Percentiles rank a stretch among this genome's conserved stretches.
These are phyloP conservation scores for Nemopilema nomurai DNA, from an alignment of 30 jellyfish, hydroid and myxozoan species.

Conservation along the genomic window DNA sequence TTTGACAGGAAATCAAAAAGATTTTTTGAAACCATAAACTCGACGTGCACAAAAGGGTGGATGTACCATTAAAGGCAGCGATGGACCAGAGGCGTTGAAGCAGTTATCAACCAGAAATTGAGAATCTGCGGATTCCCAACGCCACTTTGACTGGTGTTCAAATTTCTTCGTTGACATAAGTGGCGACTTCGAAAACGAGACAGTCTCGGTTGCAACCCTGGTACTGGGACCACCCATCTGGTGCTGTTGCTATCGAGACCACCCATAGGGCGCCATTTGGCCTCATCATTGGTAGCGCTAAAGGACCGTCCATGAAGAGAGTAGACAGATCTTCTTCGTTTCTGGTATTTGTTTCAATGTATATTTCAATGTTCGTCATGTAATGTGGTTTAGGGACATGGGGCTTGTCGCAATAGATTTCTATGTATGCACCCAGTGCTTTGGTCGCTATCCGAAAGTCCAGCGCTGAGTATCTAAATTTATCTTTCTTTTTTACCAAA, in stretches of 20 bases:
- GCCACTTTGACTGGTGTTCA: background rate
- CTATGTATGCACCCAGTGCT: background rate
- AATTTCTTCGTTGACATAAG: background rate
- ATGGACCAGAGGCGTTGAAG: background rate
- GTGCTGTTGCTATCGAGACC: too few relatives aligned
- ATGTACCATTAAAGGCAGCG: background rate
- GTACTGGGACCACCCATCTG: too few relatives aligned
- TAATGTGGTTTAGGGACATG: background rate
- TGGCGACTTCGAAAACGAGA: background rate
- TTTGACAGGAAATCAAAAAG: conserved; percentile 13
- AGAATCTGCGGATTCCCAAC: background rate
- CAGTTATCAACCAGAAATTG: background rate
- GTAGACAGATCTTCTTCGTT: too few relatives aligned
- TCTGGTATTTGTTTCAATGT: background rate
- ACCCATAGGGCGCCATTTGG: too few relatives aligned
- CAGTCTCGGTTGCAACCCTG: too few relatives aligned
- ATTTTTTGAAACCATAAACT: background rate
- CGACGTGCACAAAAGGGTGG: background rate
- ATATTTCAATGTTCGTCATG: background rate
- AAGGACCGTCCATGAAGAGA: background rate
- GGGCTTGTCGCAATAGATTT: background rate
- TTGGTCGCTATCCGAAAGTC: background rate
- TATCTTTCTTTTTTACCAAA: background rate
- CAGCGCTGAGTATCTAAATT: background rate
- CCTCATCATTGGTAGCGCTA: background rate